Percentiles rank a stretch among this genome's conserved stretches.
Evolutionary conservation across 1,140 invertebrate genomes (phyloP).

Genomic region (Tetragnatha versicolor): DNA sequence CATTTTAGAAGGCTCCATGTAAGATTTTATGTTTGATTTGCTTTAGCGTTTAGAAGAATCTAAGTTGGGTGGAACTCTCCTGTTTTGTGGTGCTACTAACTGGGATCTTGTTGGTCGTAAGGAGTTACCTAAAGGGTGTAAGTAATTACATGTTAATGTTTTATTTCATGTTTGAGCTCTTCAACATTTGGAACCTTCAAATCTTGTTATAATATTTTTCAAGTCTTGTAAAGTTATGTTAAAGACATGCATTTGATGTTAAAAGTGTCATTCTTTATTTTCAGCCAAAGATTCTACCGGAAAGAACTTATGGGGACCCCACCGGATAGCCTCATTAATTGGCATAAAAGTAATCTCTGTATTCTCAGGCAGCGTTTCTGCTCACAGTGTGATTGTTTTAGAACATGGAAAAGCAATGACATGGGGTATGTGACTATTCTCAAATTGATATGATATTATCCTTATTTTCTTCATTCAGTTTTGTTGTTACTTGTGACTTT

Average conservation of each 20-base stretch:
- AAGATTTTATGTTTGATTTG: not conserved
- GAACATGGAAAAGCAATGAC: conserved; percentile 83
- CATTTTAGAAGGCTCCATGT: not conserved
- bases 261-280: conserved; percentile 18
- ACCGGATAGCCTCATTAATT: conserved; percentile 65
- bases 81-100: conserved; percentile 74
- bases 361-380: conserved; percentile 79
- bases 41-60: conserved; percentile 67
- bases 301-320: conserved; percentile 71
- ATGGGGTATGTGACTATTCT: conserved; percentile 81
- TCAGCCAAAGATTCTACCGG: conserved; percentile 66
- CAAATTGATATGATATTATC: no score
- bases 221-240: not conserved
- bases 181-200: no score
- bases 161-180: no score
- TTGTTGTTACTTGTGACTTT: no score
- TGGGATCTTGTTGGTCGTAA: conserved; percentile 75
- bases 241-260: not conserved
- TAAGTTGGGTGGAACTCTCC: conserved; percentile 69
- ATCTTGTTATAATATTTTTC: no score
- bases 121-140: conserved; percentile 69
- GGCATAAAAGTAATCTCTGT: conserved; percentile 73
- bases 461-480: no score
- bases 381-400: conserved; percentile 83
- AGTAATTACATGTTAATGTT: not conserved